Evolutionary conservation across 2,888 invertebrate genomes (phyloP), one percentile per base, ranked within the genome.

Genomic region (Craniophora ligustri): DNA sequence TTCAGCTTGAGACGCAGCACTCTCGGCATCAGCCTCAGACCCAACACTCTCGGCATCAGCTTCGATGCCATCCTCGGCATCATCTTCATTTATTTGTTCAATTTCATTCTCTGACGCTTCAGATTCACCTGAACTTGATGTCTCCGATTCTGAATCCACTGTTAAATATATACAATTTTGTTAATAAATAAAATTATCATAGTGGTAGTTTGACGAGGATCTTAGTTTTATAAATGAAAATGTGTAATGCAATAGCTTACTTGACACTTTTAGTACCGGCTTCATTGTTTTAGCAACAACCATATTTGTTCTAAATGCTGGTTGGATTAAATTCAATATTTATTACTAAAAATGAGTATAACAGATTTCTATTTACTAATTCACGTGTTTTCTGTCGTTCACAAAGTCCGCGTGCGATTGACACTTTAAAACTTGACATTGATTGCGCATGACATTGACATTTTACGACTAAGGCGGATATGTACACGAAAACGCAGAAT

Each of bases 61-160:
- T 15, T 47, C 40, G 7, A 35, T 26, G 8, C 13, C 39, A 47
- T 73, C 75, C 8, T 72, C 70, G 19, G 49, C 58, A 13, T n/a
- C n/a, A n/a, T 38, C 69, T 58, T 44, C 68, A 56, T 53, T 68
- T 67, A 15, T 70, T 61, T 31, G 78, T 42, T 81, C 78, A 14
- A 57, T 67, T 50, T 89, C 88, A 63, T 79, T 77, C 41, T 83
- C 86, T 6, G 85, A 82, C 32, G 77, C 72, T 57, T 79, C 77
- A 1, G 82, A 81, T 23, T 85, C 86, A 13, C 85, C 87, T 44
- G 50, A 61, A 66, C 79, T 84, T 16, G 89, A 86, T 10, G 84
- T 81, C 34, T 72, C 88, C 1, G 84, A 79, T 42, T 88, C 84
- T 2, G 88, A 86, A 23, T 85, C 88, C 84, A 73, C 81, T 80